phyloP scores from a whole-genome alignment of 2,113 vertebrate genomes.

The Perca flavescens region DNA sequence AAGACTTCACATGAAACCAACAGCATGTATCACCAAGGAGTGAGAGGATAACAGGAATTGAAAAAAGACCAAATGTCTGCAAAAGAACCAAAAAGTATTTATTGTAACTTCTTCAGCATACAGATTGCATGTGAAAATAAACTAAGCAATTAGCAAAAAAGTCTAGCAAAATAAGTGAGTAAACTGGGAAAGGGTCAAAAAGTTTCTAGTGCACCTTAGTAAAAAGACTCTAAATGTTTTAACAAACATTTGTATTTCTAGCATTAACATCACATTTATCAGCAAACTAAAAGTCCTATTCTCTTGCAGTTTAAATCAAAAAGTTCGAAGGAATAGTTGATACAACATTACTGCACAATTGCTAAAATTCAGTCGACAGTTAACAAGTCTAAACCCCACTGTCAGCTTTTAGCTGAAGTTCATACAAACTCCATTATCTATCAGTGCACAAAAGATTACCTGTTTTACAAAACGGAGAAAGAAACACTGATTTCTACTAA shows the following conservation, averaged over 20 bases:
- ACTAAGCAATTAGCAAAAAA: constrained; percentile 88
- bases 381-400: constrained; percentile 84
- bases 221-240: constrained; percentile 76
- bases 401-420: constrained; percentile 84
- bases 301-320: constrained; percentile 81
- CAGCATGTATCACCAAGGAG: background rate
- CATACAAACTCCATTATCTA: constrained; percentile 78
- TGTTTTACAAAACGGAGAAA: constrained; percentile 82
- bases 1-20: constrained; percentile 20
- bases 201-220: constrained; percentile 76
- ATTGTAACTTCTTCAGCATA: constrained; percentile 88
- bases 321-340: constrained; percentile 92
- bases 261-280: constrained; percentile 89
- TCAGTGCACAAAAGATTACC: constrained; percentile 84
- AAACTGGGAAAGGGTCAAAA: constrained; percentile 68
- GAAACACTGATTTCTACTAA: constrained; percentile 78
- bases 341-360: constrained; percentile 96
- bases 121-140: constrained; percentile 86
- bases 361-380: constrained; percentile 89
- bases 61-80: constrained; percentile 75
- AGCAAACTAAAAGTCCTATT: constrained; percentile 86
- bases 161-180: constrained; percentile 66
- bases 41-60: constrained; percentile 14
- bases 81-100: constrained; percentile 91
- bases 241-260: constrained; percentile 87